Evolutionary conservation across 2,888 invertebrate species (phyloP).

Genomic region (Athalia rosae): DNA sequence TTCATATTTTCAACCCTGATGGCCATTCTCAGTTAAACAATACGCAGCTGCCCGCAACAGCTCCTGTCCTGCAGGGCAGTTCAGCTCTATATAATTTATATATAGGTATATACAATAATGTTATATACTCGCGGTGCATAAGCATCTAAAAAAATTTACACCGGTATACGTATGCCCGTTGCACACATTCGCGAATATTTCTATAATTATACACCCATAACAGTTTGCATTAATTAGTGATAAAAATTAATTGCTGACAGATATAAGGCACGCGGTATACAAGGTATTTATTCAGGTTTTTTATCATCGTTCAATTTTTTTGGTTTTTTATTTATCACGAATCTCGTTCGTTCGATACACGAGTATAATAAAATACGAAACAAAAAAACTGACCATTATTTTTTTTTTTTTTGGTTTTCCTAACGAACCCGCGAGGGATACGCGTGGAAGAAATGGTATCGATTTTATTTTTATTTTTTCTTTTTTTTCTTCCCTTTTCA

Average conservation of each 20-base stretch:
- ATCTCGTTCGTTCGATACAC: no score
- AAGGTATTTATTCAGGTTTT: neutral
- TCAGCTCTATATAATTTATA: neutral
- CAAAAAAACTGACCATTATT: neutral
- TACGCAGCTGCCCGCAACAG: conserved; percentile 34
- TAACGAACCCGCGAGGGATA: neutral
- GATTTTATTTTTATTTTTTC: neutral
- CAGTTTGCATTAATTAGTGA: conserved; percentile 15
- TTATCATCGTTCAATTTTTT: neutral
- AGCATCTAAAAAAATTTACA: no score
- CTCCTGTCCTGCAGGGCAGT: conserved; percentile 16
- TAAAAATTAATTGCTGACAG: conserved; percentile 15
- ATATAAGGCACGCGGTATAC: neutral
- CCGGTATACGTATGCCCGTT: neutral
- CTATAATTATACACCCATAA: neutral
- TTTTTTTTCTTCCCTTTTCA: neutral
- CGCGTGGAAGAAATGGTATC: neutral
- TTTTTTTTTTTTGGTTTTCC: no score
- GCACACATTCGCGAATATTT: no score
- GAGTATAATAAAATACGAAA: neutral
- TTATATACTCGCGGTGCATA: no score
- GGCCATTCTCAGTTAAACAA: conserved; percentile 32
- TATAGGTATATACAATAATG: neutral
- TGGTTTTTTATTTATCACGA: neutral
- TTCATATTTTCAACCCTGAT: neutral